Percentiles rank a stretch among this genome's conserved stretches.
Evolutionary conservation across 2,888 invertebrate genomes (phyloP).

Genomic region (Drosophila hamatofila): DNA sequence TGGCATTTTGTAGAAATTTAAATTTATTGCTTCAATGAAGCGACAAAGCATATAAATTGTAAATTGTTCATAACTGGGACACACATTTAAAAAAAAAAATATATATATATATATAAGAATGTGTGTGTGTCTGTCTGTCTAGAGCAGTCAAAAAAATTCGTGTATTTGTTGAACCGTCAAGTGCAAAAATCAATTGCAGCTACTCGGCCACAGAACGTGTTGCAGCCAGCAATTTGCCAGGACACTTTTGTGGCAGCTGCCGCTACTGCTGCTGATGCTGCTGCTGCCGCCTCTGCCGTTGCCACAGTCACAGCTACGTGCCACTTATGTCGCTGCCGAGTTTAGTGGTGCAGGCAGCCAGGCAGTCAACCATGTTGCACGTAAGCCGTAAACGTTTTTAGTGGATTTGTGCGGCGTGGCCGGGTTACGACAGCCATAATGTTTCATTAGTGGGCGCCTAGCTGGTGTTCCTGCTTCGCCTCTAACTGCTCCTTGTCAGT

Average conservation of each 20-base stretch:
- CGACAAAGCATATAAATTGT: constrained; percentile 57
- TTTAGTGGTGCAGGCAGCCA: constrained; percentile 20
- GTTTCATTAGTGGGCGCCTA: constrained; percentile 72
- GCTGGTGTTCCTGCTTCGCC: constrained; percentile 17
- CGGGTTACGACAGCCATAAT: constrained; percentile 75
- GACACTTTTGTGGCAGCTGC: constrained; percentile 65
- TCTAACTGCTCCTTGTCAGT: constrained; percentile 16
- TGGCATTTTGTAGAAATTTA: constrained; percentile 59
- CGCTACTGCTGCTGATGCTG: constrained; percentile 1
- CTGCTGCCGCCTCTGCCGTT: constrained; percentile 2
- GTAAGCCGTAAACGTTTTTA: constrained; percentile 80
- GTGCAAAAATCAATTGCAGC: constrained; percentile 73
- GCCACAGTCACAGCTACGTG: constrained; percentile 53
- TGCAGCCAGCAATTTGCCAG: constrained; percentile 67
- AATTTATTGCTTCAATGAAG: constrained; percentile 78
- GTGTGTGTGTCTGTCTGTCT: background rate
- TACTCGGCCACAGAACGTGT: constrained; percentile 65
- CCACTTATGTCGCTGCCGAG: constrained; percentile 62
- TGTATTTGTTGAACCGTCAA: constrained; percentile 17
- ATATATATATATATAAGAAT: background rate
- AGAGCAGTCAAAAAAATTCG: constrained; percentile 3
- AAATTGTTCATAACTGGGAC: constrained; percentile 45
- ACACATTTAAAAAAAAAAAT: background rate
- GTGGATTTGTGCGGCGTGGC: constrained; percentile 75
- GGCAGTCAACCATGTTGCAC: constrained; percentile 65